Evolutionary conservation across 1,140 invertebrate genomes (phyloP).

Genomic region (Geopemphigus sp.): DNA sequence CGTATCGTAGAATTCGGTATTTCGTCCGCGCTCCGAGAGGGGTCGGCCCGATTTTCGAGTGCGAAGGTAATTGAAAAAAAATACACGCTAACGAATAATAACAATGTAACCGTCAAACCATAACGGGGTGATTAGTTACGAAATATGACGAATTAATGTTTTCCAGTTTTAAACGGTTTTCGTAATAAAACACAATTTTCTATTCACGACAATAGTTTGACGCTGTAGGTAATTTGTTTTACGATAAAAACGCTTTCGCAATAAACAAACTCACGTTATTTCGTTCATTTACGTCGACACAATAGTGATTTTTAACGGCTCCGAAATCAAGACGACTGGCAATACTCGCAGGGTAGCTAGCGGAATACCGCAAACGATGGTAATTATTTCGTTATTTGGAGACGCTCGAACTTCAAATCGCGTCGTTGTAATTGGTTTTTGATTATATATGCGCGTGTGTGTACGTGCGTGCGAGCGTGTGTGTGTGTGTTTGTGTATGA

Average conservation of each 20-base stretch:
- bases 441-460: not conserved
- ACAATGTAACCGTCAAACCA: not conserved
- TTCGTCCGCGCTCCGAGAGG: too few relatives aligned
- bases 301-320: too few relatives aligned
- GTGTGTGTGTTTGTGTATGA: too few relatives aligned
- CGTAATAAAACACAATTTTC: not conserved
- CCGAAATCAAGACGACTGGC: not conserved
- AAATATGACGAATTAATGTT: conserved; percentile 11
- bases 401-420: not conserved
- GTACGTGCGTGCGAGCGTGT: not conserved
- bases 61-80: not conserved
- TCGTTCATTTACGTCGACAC: too few relatives aligned
- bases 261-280: too few relatives aligned
- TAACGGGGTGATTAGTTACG: conserved; percentile 9
- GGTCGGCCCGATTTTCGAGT: too few relatives aligned
- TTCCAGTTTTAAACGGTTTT: conserved; percentile 1
- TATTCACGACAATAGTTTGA: too few relatives aligned
- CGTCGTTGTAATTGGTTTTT: not conserved
- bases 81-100: not conserved
- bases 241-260: not conserved
- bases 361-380: not conserved
- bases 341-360: not conserved
- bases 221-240: not conserved
- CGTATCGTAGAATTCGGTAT: too few relatives aligned
- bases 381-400: not conserved